Percentiles rank a stretch among this genome's conserved stretches.
Conservation (phyloP, 2,113 vertebrate species). For the Motacilla alba region DNA sequence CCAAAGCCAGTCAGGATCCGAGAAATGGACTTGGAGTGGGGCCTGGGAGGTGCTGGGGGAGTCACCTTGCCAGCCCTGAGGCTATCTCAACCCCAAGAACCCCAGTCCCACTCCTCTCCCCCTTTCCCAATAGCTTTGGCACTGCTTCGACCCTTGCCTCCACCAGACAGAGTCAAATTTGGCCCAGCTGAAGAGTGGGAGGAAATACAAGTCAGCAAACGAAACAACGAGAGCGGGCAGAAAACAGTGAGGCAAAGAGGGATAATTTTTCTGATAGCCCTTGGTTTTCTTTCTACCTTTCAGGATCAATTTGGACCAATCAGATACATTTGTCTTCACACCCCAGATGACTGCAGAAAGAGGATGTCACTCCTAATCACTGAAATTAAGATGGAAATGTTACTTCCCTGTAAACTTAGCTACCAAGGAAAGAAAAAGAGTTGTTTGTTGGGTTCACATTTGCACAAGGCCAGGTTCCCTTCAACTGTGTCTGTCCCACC, state of each 20-base stretch:
- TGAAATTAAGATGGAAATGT: constrained; percentile 21
- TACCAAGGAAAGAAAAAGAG: neutral
- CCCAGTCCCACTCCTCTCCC: neutral
- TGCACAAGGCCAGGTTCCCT: neutral
- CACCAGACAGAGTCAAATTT: constrained; percentile 8
- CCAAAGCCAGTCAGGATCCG: constrained; percentile 71
- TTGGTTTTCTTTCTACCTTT: constrained; percentile 36
- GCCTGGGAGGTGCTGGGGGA: neutral
- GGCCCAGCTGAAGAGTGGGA: neutral
- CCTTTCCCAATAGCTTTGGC: neutral
- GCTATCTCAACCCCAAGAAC: neutral
- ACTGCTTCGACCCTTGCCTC: neutral
- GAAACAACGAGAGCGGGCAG: neutral
- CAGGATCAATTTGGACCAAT: neutral
- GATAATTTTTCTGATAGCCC: neutral
- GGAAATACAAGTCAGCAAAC: neutral
- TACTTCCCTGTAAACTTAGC: constrained; percentile 20
- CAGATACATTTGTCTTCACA: constrained; percentile 49
- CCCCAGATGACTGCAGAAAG: constrained; percentile 38
- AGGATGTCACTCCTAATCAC: constrained; percentile 26
- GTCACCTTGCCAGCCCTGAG: neutral
- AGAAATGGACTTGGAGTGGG: constrained; percentile 48
- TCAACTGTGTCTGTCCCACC: neutral
- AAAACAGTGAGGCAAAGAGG: neutral
- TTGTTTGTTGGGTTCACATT: neutral